Conservation (phyloP, 2,797 vertebrate species). For the Argentina silus region DNA sequence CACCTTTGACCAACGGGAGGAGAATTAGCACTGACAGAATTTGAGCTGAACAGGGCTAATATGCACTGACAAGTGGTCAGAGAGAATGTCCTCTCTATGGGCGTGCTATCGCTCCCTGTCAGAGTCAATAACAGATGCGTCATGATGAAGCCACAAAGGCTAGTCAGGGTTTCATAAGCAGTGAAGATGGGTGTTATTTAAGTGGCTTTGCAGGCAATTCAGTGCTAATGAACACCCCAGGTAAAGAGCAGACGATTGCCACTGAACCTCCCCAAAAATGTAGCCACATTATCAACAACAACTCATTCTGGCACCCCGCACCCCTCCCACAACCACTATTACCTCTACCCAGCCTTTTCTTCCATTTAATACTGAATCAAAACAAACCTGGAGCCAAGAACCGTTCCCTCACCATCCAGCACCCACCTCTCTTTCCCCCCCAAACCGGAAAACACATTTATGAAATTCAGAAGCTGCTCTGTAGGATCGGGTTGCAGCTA, state of each 20-base stretch:
- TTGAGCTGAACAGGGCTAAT: slow-evolving; percentile 59
- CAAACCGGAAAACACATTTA: slow-evolving; percentile 2
- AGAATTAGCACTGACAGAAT: slow-evolving; percentile 19
- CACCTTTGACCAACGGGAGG: slow-evolving; percentile 17
- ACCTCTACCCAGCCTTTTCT: background rate
- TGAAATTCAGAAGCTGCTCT: background rate
- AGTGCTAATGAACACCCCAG: background rate
- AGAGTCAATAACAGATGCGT: slow-evolving; percentile 67
- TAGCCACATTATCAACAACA: background rate
- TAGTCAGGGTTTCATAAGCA: slow-evolving; percentile 59
- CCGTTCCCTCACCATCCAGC: background rate
- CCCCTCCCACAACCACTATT: too few species aligned
- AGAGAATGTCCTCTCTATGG: slow-evolving; percentile 71
- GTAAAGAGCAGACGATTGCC: slow-evolving; percentile 57
- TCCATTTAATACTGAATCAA: slow-evolving; percentile 2
- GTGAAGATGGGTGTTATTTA: slow-evolving; percentile 53
- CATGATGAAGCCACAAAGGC: slow-evolving; percentile 69
- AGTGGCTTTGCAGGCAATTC: slow-evolving; percentile 60
- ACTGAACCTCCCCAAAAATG: slow-evolving; percentile 44
- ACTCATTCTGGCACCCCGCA: background rate
- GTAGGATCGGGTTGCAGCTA: slow-evolving; percentile 2
- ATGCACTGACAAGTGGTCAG: slow-evolving; percentile 71
- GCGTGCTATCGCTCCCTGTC: slow-evolving; percentile 72
- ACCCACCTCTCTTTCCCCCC: background rate
- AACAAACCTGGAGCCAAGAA: background rate